Evolutionary conservation across 2,888 invertebrate genomes (phyloP).

Genomic region (Hypsopygia costalis): DNA sequence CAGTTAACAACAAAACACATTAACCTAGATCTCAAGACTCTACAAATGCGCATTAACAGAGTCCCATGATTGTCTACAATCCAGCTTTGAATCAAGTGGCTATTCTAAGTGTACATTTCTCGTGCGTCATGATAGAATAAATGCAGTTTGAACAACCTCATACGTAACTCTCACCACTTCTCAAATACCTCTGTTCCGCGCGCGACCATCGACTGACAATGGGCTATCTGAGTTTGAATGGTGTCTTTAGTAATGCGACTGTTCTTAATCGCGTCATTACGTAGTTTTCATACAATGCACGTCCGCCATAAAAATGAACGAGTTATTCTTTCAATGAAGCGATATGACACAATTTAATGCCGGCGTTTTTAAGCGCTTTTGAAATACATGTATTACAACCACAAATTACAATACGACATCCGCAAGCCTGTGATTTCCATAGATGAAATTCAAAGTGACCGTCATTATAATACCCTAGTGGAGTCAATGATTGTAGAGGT

Average conservation of each 20-base stretch:
- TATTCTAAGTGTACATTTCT: too few species aligned
- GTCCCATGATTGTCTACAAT: too few species aligned
- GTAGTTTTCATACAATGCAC: conserved; percentile 20
- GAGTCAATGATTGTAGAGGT: conserved; percentile 32
- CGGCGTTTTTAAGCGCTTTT: background rate
- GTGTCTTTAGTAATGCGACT: conserved; percentile 30
- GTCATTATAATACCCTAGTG: conserved; percentile 13
- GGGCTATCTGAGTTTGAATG: conserved; percentile 32
- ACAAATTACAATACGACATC: background rate
- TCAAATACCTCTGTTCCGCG: conserved; percentile 25
- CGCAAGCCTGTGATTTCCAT: background rate
- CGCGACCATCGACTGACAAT: conserved; percentile 35
- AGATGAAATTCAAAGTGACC: conserved; percentile 1
- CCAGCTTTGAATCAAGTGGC: too few species aligned
- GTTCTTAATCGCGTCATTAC: conserved; percentile 33
- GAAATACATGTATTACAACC: background rate
- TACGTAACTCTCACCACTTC: conserved; percentile 36
- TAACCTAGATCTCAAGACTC: too few species aligned
- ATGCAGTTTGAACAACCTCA: too few species aligned
- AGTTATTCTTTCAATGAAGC: background rate
- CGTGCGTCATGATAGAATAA: too few species aligned
- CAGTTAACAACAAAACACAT: too few species aligned
- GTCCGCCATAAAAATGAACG: background rate
- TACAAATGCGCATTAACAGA: too few species aligned
- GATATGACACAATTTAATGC: background rate